Evolutionary conservation across 2,797 vertebrate genomes (phyloP).

Genomic region (Pyrocephalus nanus): DNA sequence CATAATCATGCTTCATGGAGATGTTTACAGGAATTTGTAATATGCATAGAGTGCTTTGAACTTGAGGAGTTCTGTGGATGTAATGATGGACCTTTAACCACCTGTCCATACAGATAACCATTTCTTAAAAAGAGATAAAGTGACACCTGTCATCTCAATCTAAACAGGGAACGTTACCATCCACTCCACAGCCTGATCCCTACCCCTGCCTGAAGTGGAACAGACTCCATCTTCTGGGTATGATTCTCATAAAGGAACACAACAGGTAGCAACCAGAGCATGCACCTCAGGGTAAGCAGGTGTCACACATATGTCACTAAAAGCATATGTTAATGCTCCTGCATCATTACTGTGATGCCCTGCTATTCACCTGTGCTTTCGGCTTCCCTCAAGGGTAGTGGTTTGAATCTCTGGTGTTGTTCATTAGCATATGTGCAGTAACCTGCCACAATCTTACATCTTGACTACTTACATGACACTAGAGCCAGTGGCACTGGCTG

Average conservation of each 20-base stretch:
- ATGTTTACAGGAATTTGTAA: background rate
- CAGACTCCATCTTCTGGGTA: background rate
- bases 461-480: background rate
- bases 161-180: background rate
- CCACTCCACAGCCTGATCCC: background rate
- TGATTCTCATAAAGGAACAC: background rate
- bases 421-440: background rate
- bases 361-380: background rate
- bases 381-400: background rate
- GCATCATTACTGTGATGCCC: background rate
- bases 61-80: background rate
- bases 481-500: background rate
- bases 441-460: background rate
- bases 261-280: background rate
- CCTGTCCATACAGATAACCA: background rate
- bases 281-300: background rate
- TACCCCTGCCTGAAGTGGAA: background rate
- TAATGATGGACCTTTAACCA: background rate
- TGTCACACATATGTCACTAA: background rate
- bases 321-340: background rate
- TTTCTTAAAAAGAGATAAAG: background rate
- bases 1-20: background rate
- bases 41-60: background rate
- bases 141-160: background rate
- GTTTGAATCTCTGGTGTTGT: background rate